phyloP scores from a whole-genome alignment of 2,113 vertebrate genomes.

The Acanthochromis polyacanthus region DNA sequence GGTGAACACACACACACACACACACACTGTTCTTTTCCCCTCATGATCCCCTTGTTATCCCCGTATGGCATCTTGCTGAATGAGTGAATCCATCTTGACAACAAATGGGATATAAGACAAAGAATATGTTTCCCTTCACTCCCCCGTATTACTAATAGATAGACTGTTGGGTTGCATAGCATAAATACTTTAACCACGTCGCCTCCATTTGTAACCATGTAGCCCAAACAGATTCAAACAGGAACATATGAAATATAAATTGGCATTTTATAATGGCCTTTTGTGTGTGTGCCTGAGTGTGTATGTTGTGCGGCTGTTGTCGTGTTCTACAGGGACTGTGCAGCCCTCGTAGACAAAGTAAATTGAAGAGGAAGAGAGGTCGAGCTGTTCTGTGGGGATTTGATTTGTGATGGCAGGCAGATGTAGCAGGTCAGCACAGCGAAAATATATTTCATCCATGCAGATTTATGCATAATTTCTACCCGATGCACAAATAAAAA shows the following conservation, averaged over 20 bases:
- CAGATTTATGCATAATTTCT: slow-evolving; percentile 86
- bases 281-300: slow-evolving; percentile 80
- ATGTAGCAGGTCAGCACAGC: slow-evolving; percentile 74
- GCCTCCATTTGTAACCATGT: slow-evolving; percentile 91
- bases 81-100: slow-evolving; percentile 85
- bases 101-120: slow-evolving; percentile 87
- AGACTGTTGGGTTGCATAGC: slow-evolving; percentile 89
- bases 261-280: slow-evolving; percentile 91
- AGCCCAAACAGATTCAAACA: slow-evolving; percentile 85
- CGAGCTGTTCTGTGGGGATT: slow-evolving; percentile 65
- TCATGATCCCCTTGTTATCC: slow-evolving; percentile 63
- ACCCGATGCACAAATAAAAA: background rate
- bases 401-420: slow-evolving; percentile 81
- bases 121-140: slow-evolving; percentile 85
- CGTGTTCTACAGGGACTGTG: slow-evolving; percentile 53
- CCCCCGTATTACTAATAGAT: slow-evolving; percentile 92
- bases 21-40: slow-evolving; percentile 16
- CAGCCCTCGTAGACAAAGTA: slow-evolving; percentile 85
- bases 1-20: background rate
- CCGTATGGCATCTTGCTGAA: slow-evolving; percentile 67
- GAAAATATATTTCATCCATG: slow-evolving; percentile 89
- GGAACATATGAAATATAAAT: slow-evolving; percentile 96
- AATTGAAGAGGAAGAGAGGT: slow-evolving; percentile 83
- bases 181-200: slow-evolving; percentile 93
- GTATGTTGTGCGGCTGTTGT: slow-evolving; percentile 48